Evolutionary conservation across 1,140 invertebrate genomes (phyloP).

Genomic region (Venturia canescens): DNA sequence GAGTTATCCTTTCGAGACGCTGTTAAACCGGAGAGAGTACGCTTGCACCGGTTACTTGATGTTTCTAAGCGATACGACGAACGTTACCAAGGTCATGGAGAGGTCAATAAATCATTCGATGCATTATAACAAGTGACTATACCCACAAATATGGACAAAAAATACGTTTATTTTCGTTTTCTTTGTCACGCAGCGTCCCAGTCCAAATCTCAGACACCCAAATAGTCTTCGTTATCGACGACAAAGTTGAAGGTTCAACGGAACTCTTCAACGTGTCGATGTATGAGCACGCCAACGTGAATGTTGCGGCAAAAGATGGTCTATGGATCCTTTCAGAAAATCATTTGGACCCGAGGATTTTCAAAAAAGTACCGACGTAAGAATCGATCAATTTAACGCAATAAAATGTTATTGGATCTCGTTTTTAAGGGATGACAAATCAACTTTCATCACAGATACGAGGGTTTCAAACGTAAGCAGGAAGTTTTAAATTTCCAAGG

Average conservation of each 20-base stretch:
- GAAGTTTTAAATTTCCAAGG: slow-evolving; percentile 59
- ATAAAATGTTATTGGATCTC: background rate
- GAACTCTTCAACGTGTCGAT: slow-evolving; percentile 59
- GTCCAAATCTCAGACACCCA: slow-evolving; percentile 58
- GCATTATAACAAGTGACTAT: too few relatives aligned
- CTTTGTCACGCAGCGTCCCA: slow-evolving; percentile 57
- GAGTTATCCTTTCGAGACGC: too few relatives aligned
- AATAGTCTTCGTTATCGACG: slow-evolving; percentile 64
- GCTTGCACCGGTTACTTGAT: too few relatives aligned
- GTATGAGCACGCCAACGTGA: slow-evolving; percentile 64
- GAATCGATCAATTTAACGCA: background rate
- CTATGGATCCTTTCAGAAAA: slow-evolving; percentile 66
- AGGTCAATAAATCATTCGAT: too few relatives aligned
- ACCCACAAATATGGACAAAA: too few relatives aligned
- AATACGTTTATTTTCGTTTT: too few relatives aligned
- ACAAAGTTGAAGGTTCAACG: slow-evolving; percentile 53
- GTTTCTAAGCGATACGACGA: too few relatives aligned
- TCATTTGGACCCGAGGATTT: slow-evolving; percentile 60
- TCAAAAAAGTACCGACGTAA: slow-evolving; percentile 61
- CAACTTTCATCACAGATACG: slow-evolving; percentile 51
- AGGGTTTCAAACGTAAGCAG: slow-evolving; percentile 49
- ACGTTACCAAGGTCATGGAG: too few relatives aligned
- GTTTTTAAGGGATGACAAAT: background rate
- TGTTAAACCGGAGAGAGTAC: too few relatives aligned
- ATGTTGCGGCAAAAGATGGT: slow-evolving; percentile 59